Conservation (phyloP, 92 coral and sea anemone species). For the Plumapathes pennacea region DNA sequence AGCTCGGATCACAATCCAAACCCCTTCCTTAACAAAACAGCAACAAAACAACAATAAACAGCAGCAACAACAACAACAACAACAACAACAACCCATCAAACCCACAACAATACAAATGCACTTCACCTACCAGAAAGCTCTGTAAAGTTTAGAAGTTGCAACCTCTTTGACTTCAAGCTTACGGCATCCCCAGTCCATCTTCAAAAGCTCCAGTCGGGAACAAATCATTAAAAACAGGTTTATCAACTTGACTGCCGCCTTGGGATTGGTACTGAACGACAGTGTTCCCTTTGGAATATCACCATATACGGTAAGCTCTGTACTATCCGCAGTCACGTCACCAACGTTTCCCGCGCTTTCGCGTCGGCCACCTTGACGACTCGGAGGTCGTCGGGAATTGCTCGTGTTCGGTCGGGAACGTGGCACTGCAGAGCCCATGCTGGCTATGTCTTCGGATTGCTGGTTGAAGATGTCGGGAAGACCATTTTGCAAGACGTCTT, state of each 20-base stretch:
- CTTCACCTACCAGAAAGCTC: slow-evolving; percentile 90
- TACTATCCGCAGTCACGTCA: slow-evolving; percentile 6
- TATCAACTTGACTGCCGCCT: slow-evolving; percentile 82
- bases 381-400: slow-evolving; percentile 72
- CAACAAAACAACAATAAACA: not conserved
- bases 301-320: slow-evolving; percentile 33
- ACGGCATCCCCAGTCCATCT: slow-evolving; percentile 93
- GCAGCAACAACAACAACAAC: not conserved
- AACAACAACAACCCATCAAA: not conserved
- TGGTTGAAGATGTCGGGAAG: slow-evolving; percentile 80
- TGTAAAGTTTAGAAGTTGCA: slow-evolving; percentile 79
- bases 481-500: slow-evolving; percentile 93
- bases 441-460: slow-evolving; percentile 60
- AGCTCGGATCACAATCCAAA: not conserved
- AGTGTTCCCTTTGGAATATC: slow-evolving; percentile 89
- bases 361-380: slow-evolving; percentile 53
- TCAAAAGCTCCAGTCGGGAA: slow-evolving; percentile 82
- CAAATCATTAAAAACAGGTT: slow-evolving; percentile 86
- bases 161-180: slow-evolving; percentile 81
- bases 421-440: slow-evolving; percentile 57
- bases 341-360: slow-evolving; percentile 24
- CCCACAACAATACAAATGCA: too few relatives aligned
- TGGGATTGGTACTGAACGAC: slow-evolving; percentile 86
- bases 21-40: not conserved
- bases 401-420: slow-evolving; percentile 86